Percentiles rank a stretch among this genome's conserved stretches.
Conservation (phyloP, 1,140 invertebrate species). For the Drosophila burlai region DNA sequence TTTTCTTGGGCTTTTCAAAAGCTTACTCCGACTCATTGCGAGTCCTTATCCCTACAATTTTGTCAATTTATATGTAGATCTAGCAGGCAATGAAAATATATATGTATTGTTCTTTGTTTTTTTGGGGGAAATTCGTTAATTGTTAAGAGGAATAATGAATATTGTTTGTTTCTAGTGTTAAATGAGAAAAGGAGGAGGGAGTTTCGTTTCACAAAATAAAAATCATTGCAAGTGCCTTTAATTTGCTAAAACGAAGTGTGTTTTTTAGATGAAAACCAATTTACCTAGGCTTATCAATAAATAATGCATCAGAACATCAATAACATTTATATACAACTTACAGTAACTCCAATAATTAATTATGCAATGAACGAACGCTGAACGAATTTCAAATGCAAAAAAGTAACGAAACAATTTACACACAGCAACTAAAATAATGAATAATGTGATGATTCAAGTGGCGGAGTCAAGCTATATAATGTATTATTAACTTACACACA, state of each 20-base stretch:
- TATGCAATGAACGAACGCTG: conserved; percentile 12
- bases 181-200: conserved; percentile 11
- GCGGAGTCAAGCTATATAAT: conserved; percentile 45
- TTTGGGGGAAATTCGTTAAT: conserved; percentile 16
- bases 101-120: conserved; percentile 51
- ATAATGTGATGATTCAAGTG: conserved; percentile 35
- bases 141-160: conserved; percentile 40
- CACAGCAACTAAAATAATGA: conserved; percentile 34
- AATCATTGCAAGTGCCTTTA: conserved; percentile 79
- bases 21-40: conserved; percentile 36
- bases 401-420: conserved; percentile 40
- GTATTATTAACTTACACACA: conserved; percentile 49
- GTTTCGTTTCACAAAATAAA: conserved; percentile 73
- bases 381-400: conserved; percentile 38
- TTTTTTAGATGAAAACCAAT: conserved; percentile 79
- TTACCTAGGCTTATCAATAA: conserved; percentile 59
- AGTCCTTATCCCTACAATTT: conserved; percentile 72
- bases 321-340: conserved; percentile 42
- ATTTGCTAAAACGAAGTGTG: conserved; percentile 75
- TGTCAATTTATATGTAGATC: conserved; percentile 63
- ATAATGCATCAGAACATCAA: conserved; percentile 36
- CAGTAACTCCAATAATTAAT: conserved; percentile 32
- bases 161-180: conserved; percentile 56
- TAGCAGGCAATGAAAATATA: conserved; percentile 6
- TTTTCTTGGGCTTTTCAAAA: conserved; percentile 67